Base-by-base conservation (phyloP, 2,888 invertebrate genomes). In the Plagodis dolabraria region DNA sequence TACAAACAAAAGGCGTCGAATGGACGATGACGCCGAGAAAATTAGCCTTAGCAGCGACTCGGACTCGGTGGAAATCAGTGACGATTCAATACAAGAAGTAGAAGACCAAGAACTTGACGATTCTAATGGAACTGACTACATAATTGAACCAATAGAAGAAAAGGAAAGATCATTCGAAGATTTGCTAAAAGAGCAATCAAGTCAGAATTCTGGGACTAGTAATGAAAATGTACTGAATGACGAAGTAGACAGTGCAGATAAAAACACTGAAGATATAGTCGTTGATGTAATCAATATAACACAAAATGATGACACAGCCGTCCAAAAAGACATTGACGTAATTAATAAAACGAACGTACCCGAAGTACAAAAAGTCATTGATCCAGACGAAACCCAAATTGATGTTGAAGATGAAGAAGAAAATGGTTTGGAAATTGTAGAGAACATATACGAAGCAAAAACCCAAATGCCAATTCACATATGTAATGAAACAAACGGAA, bases 41-140 rank as follows among this genome's bases (percentile, higher is more conserved):
- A 88, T 91, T 47, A 87, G 87, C 55, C 64, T 91, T 9, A 89
- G 88, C 63, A 90, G 89, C 49, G 85, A 81, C 2, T 87, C 88
- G 0, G 69, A 62, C n/a, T 85, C 87, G 0, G 65, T 87, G 5
- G 82, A 84, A 65, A 79, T 81, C 33, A 76, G 79, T 22, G 84
- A 85, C n/a, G 81, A 78, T 43, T 77, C 82, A 11, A 65, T 72
- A 7, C 74, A 78, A 60, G 74, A 69, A 57, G 63, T 56, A 50
- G 60, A 57, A 33, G 58, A 65, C 62, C 7, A 33, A 11, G 36
- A 7, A 5, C 8, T 49, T 8, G 53, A 59, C 6, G 50, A 52
- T 7, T 60, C 59, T 5, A 60, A 54, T 33, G 67, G 53, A 34
- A 50, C 36, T 7, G 44, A 56, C 33, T 55, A 55, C 11, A 60